phyloP scores from a whole-genome alignment of 2,113 vertebrate genomes.

The Otolemur garnettii region DNA sequence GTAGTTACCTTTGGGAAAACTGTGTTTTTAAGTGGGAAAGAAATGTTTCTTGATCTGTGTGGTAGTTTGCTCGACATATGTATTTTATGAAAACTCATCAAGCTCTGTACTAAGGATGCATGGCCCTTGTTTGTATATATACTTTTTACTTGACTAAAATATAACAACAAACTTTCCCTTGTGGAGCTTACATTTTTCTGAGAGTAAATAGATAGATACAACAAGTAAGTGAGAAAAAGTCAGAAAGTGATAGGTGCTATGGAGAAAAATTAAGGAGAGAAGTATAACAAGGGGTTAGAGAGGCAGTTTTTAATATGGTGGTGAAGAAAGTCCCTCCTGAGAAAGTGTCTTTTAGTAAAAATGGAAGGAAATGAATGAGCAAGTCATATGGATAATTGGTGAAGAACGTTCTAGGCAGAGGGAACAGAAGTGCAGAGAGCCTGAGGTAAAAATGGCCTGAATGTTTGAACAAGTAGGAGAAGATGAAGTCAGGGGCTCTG shows the following conservation, averaged over 20 bases:
- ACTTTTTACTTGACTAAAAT: neutral
- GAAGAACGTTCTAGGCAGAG: neutral
- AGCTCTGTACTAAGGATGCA: neutral
- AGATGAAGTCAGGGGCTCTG: neutral
- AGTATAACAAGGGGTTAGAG: neutral
- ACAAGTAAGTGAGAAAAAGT: conserved; percentile 39
- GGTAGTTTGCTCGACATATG: neutral
- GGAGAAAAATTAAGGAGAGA: neutral
- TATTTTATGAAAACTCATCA: conserved; percentile 26
- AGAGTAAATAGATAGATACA: neutral
- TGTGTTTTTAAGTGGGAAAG: neutral
- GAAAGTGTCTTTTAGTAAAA: conserved; percentile 1
- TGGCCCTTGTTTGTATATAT: neutral
- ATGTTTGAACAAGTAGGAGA: neutral
- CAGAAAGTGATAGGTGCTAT: conserved; percentile 1
- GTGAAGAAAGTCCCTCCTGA: neutral
- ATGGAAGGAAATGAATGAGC: neutral
- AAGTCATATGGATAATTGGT: neutral
- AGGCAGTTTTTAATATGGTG: neutral
- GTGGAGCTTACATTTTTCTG: neutral
- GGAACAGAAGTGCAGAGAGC: neutral
- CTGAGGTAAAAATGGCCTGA: neutral
- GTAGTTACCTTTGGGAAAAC: neutral
- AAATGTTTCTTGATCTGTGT: conserved; percentile 1
- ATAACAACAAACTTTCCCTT: neutral